These are phyloP conservation scores for Mizuhopecten yessoensis DNA, from an alignment of 1,140 invertebrate genomes.

Conservation along the genomic window DNA sequence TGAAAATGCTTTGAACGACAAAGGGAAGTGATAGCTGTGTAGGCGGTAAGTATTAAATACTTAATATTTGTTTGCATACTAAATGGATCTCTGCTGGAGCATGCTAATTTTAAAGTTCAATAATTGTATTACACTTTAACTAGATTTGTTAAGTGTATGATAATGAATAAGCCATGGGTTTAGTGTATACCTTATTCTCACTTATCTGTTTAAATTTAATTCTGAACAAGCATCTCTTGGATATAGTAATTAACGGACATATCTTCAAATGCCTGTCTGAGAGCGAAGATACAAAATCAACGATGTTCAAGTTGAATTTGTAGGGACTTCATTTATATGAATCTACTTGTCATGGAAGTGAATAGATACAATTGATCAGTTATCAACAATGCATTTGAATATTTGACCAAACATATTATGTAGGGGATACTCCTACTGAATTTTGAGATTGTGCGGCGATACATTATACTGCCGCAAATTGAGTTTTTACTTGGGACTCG, in stretches of 20 bases:
- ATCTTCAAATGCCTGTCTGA: neutral
- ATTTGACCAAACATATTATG: too few species aligned
- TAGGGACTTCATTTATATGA: too few species aligned
- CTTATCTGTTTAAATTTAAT: neutral
- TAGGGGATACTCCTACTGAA: too few species aligned
- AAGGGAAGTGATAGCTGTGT: too few species aligned
- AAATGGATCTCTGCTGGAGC: neutral
- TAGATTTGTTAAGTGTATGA: neutral
- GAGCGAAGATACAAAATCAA: neutral
- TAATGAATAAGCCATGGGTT: neutral
- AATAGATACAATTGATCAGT: too few species aligned
- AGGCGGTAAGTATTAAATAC: too few species aligned
- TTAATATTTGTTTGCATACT: neutral
- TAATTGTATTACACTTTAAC: neutral
- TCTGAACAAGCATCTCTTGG: neutral
- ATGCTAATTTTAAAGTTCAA: neutral
- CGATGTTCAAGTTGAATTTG: neutral
- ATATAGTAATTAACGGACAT: neutral
- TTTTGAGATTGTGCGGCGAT: too few species aligned
- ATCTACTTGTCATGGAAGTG: too few species aligned
- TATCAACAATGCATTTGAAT: too few species aligned
- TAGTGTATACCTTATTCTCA: neutral
- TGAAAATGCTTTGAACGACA: neutral
- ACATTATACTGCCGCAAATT: too few species aligned
- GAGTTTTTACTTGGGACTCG: too few species aligned